Evolutionary conservation across 1,140 invertebrate genomes (phyloP), one percentile per base, ranked within the genome.

Genomic region (Amyelois transitella): DNA sequence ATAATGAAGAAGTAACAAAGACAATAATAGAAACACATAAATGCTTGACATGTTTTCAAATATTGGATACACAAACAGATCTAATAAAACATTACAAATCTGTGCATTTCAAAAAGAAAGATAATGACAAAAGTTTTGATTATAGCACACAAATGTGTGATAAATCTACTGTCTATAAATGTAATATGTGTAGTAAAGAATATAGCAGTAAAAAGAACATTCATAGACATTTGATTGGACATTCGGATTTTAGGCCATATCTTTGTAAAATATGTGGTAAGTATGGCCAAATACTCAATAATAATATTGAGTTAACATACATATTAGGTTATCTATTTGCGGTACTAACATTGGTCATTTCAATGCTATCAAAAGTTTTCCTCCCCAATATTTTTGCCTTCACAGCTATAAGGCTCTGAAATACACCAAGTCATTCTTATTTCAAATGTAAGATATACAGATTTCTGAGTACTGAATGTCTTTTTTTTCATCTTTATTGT

Each of bases 211-310:
- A 71, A 50, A 66, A 58, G 43, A 45, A 57, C 12, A 67, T 77
- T 7, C 51, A 51, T 0, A 71, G 52, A 32, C 80, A 81, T 66
- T 43, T 69, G 0, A 20, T 54, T 5, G 55, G 20, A 50, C 78
- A 83, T 65, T 49, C 12, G 6, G 56, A 74, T 18, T 58, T 61
- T 0, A 70, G 75, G 38, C 72, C 75, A 8, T 80, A 72, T 60
- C 22, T 69, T 20, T 84, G 81, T 65, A 84, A 78, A 55, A 14
- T 81, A 18, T 84, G 81, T 64, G 78, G 81, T 81, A 64, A 70
- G 72, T 62, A 24, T 54, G 7, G 8, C 22, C 18, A 43, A 28
- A 28, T 28, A 6, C 10, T 45, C 25, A 43, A 51, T 25, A 45
- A 12, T 55, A 24, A 8, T 48, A 4, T 28, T 56, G 52, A 52